These are phyloP conservation scores for Metopolophium dirhodum DNA, from an alignment of 1,140 invertebrate genomes.

Conservation along the genomic window DNA sequence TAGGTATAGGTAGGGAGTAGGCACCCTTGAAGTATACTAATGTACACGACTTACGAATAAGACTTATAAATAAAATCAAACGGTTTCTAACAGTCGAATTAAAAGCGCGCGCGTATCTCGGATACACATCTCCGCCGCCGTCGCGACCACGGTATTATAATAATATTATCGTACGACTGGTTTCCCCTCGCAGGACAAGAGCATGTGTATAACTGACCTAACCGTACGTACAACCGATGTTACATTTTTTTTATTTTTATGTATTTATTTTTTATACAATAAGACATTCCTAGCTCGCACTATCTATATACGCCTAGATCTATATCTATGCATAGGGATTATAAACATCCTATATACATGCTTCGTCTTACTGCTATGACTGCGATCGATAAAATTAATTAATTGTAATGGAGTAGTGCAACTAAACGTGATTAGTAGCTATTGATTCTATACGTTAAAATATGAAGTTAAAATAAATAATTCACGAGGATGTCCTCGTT, in stretches of 20 bases:
- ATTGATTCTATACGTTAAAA: neutral
- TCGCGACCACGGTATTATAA: neutral
- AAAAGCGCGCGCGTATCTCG: neutral
- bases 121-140: neutral
- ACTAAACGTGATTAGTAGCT: neutral
- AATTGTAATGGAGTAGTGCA: neutral
- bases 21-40: neutral
- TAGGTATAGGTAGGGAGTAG: neutral
- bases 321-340: neutral
- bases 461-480: neutral
- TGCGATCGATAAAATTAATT: neutral
- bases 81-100: conserved; percentile 4
- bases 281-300: neutral
- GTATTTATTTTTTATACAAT: neutral
- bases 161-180: conserved; percentile 5
- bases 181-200: neutral
- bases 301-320: neutral
- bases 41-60: conserved; percentile 13
- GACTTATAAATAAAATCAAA: conserved; percentile 3
- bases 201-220: neutral
- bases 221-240: neutral
- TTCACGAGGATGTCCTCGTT: neutral
- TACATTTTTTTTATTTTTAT: neutral
- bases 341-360: neutral
- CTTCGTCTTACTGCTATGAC: neutral